Evolutionary conservation across 2,888 invertebrate species (phyloP), one percentile per base, ranked within the genome.

Genomic region (Anagyrus pseudococci): DNA sequence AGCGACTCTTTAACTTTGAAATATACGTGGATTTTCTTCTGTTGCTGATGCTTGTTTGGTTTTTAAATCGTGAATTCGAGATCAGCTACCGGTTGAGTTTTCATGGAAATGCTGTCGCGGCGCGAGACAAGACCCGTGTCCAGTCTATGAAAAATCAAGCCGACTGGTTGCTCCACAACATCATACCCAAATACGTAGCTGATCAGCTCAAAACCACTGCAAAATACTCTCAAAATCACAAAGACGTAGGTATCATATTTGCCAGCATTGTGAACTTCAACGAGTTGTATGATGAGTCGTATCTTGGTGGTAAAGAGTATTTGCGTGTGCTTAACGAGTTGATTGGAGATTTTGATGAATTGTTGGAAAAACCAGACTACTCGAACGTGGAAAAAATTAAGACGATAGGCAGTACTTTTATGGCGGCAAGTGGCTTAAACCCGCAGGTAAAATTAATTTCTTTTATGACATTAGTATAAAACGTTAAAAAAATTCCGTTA

Each of bases 211-310:
- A 97, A 80, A 92, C 91, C 67, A 93, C 94, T 25, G 94, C 95
- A 13, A 92, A 92, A 77, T 98, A 98, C 83, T 96, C 96, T 0
- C 94, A 95, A 78, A 96, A 96, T 78, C 95, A 97, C 80, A 91
- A 90, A 77, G 88, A 93, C 72, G 94, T 93, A 0, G 97, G 91
- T 0, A 95, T 98, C 17, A 92, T 98, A 73, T 98, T 98, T 78
- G 98, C 97, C 7, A 94, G 93, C 73, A 95, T 98, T 71, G 92
- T 96, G 0, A 98, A 98, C 81, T 98, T 98, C 80, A 95, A 95
- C 75, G 97, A 98, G 82, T 92, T 98, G 87, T 98, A 98, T 79
- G 98, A 98, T 78, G 98, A 98, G 79, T 94, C 94, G 52, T 98
- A 94, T 82, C 86, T 94, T 71, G 96, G 95, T 17, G 98, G 98